A percentile compares a stretch with the other conserved stretches of the same genome.
These are phyloP conservation scores for Rhadinocentrus ornatus DNA, from an alignment of 2,797 vertebrate genomes.

Conservation along the genomic window DNA sequence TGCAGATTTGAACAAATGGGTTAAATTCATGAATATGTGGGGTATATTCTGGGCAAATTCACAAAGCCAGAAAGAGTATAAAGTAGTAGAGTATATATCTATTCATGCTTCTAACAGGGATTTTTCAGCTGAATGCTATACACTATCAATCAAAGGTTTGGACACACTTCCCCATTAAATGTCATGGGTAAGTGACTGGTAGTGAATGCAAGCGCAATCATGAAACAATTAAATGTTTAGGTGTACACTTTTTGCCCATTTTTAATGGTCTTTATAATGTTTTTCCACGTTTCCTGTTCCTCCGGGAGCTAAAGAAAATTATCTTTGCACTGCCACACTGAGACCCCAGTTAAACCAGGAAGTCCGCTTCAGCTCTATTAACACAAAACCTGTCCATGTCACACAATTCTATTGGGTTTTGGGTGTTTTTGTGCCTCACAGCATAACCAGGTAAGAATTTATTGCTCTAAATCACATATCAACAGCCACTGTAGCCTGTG, in stretches of 20 bases:
- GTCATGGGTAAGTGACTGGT: no score
- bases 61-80: not conserved
- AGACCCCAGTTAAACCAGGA: not conserved
- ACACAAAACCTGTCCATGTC: not conserved
- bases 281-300: no score
- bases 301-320: not conserved
- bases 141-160: no score
- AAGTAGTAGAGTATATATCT: no score
- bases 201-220: no score
- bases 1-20: no score
- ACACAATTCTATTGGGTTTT: not conserved
- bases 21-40: no score
- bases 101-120: not conserved
- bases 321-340: not conserved
- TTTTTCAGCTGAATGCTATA: not conserved
- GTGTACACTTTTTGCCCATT: not conserved
- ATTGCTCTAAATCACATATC: not conserved
- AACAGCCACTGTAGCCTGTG: not conserved
- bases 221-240: no score
- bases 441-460: not conserved
- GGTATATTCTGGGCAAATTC: not conserved
- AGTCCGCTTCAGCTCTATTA: not conserved
- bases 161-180: no score
- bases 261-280: not conserved
- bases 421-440: not conserved